These are phyloP conservation scores for Girardinichthys multiradiatus DNA, from an alignment of 2,113 vertebrate genomes.

Conservation along the genomic window DNA sequence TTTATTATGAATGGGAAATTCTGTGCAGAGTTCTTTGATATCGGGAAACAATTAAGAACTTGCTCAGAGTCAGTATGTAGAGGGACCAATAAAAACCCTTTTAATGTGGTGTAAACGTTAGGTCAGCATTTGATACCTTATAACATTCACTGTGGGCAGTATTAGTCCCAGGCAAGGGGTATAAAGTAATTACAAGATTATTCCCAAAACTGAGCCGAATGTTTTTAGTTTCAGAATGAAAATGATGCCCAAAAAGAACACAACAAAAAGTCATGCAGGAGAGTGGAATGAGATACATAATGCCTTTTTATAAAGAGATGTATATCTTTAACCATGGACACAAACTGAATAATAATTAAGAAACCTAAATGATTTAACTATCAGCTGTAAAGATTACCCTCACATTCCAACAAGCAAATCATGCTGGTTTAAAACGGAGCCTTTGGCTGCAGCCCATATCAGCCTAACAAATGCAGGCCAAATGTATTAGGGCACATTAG, in stretches of 20 bases:
- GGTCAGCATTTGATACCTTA: slow-evolving; percentile 45
- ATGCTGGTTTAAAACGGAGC: slow-evolving; percentile 58
- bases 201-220: slow-evolving; percentile 17
- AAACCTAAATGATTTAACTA: slow-evolving; percentile 37
- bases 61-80: slow-evolving; percentile 46
- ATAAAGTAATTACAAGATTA: slow-evolving; percentile 24
- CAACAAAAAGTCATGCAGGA: slow-evolving; percentile 1
- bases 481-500: slow-evolving; percentile 62
- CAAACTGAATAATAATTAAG: slow-evolving; percentile 2
- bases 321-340: slow-evolving; percentile 9
- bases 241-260: slow-evolving; percentile 1
- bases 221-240: slow-evolving; percentile 26
- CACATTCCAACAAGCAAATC: slow-evolving; percentile 37
- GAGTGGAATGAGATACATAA: slow-evolving; percentile 6
- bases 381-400: slow-evolving; percentile 55
- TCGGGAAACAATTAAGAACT: slow-evolving; percentile 64
- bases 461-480: slow-evolving; percentile 53
- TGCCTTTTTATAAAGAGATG: not conserved
- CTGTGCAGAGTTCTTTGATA: slow-evolving; percentile 59
- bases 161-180: slow-evolving; percentile 46
- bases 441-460: slow-evolving; percentile 61
- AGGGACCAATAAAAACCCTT: slow-evolving; percentile 56
- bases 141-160: slow-evolving; percentile 43
- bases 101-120: slow-evolving; percentile 52
- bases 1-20: slow-evolving; percentile 68